Base-by-base conservation (phyloP, 2,888 invertebrate genomes). In the Helleia helle region DNA sequence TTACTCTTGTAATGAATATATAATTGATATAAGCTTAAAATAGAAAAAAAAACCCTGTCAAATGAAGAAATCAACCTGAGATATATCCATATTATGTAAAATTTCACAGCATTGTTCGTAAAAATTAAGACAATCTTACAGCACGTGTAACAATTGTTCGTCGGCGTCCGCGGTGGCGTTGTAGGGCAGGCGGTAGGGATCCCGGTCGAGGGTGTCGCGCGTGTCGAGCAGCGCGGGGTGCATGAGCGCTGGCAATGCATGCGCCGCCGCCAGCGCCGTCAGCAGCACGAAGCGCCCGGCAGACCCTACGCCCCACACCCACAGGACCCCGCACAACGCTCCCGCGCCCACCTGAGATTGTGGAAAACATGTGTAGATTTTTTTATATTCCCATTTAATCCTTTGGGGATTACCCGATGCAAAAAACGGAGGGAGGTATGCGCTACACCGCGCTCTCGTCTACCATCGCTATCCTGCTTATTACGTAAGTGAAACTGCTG, bases 291-390 rank as follows among this genome's bases (percentile, higher is more conserved):
- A 58, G 36, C 84, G 74, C 42, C 59, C 56, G 22, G 61, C 54
- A 5, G 69, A 69, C 11, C 74, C 58, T 46, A 77, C 52, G 13
- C 81, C 80, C 1, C 72, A 65, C 51, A 79, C 70, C 73, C 77
- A 77, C 46, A 85, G 51, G 26, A 71, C 71, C 22, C 73, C 74
- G 49, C 77, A 79, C 4, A 73, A 62, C 2, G 67, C 70, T 1
- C 70, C 77, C 6, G 69, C 72, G 6, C 72, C 77, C 51, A 81
- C 58, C 83, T 83, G 44, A 8, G 14, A 5, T 15, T 24, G 24
- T 12, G n/a, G 1, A 5, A 18, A n/a, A n/a, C n/a, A n/a, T n/a
- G n/a, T n/a, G n/a, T n/a, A n/a, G n/a, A n/a, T n/a, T n/a, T n/a
- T n/a, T n/a, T n/a, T n/a, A n/a, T n/a, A n/a, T n/a, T n/a, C n/a